These are phyloP conservation scores for Dunckerocampus dactyliophorus DNA, from an alignment of 2,113 vertebrate genomes.

Conservation along the genomic window DNA sequence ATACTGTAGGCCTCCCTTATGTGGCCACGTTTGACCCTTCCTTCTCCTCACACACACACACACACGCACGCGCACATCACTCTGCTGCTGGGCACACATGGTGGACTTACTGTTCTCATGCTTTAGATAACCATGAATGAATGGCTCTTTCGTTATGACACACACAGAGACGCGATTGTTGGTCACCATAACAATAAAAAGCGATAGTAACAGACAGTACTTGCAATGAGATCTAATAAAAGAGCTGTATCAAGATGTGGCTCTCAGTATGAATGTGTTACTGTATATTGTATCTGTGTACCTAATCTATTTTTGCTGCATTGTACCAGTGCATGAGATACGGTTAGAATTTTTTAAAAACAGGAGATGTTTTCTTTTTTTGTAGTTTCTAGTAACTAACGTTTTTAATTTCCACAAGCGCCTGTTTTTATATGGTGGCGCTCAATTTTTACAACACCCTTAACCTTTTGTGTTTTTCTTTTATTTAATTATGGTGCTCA, in stretches of 20 bases:
- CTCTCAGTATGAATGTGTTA: too few species aligned
- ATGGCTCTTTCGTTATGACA: slow-evolving; percentile 18
- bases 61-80: slow-evolving; percentile 17
- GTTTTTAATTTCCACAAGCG: slow-evolving; percentile 29
- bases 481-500: background rate
- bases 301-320: background rate
- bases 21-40: slow-evolving; percentile 46
- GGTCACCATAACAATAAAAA: slow-evolving; percentile 5
- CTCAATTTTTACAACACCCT: slow-evolving; percentile 11
- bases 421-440: slow-evolving; percentile 45
- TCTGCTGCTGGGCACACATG: slow-evolving; percentile 16
- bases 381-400: too few species aligned
- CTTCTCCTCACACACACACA: slow-evolving; percentile 20
- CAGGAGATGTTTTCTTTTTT: too few species aligned
- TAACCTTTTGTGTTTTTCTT: background rate
- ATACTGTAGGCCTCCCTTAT: slow-evolving; percentile 19
- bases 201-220: background rate
- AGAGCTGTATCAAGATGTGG: too few species aligned
- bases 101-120: slow-evolving; percentile 24
- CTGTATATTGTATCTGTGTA: slow-evolving; percentile 17
- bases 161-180: slow-evolving; percentile 5
- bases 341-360: too few species aligned
- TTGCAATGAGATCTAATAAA: too few species aligned
- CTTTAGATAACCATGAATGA: slow-evolving; percentile 20
- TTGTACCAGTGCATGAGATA: too few species aligned